Base-by-base conservation (phyloP, 37 sponge, comb jelly and placozoan genomes). In the Beroe ovata region DNA sequence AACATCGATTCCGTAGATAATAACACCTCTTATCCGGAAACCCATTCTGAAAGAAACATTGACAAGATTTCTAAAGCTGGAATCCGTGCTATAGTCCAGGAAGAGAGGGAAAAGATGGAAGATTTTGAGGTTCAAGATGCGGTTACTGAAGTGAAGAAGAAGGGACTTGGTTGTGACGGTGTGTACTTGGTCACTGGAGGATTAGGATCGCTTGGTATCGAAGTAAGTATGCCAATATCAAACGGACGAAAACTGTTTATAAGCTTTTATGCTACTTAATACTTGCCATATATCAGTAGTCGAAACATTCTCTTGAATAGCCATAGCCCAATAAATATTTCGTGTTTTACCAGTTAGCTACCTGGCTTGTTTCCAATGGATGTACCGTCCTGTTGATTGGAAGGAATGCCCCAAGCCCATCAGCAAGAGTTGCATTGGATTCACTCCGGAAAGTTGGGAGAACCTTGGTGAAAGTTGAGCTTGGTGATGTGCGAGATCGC, bases 141-240 rank as follows among this genome's bases (percentile, higher is more conserved):
- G 54, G 11, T 11, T 47, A 11, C 11, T 16, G 54, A 47, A 47
- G 11, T 11, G 11, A 47, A 6, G 6, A 47, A 47, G 54, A 47
- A 47, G 11, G 54, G 36, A 29, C 8, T 35, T 69, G 71, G 3
- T 69, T 25, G 64, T 23, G 25, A 29, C 20, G 71, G 71, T 29
- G 4, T 36, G 8, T 28, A 69, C 36, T 35, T 69, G 71, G 20
- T 69, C 38, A 69, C 71, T 36, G 71, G 71, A 34, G 71, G 38
- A 2, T 8, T 69, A 4, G 71, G 71, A 69, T 16, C 71, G 26
- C 38, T 69, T 14, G 71, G 71, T 25, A 29, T 69, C 11, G 71
- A 69, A 38, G 71, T 69, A 3, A 25, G 71, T 69, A 8, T 38
- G n/a, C n/a, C n/a, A n/a, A n/a, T n/a, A n/a, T n/a, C n/a, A n/a